phyloP scores from a whole-genome alignment of 64 coral and sea anemone genomes.

The Porites australiensis region DNA sequence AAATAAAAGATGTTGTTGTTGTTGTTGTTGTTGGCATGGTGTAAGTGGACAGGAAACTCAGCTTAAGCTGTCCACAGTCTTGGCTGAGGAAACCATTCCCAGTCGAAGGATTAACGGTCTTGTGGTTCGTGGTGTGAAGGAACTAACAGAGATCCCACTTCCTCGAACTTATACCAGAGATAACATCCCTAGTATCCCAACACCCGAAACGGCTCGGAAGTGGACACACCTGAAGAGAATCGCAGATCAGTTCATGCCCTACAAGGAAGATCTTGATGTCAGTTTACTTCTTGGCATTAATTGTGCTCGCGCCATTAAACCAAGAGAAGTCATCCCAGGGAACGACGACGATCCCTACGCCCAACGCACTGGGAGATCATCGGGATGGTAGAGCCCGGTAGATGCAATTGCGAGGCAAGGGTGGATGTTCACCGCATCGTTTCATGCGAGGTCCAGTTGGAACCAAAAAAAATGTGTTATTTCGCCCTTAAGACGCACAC shows the following conservation, averaged over 20 bases:
- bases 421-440: not conserved
- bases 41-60: not conserved
- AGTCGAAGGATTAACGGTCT: conserved; percentile 24
- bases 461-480: not conserved
- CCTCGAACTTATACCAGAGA: conserved; percentile 24
- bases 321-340: conserved; percentile 53
- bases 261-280: conserved; percentile 31
- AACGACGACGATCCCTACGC: conserved; percentile 59
- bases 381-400: not conserved
- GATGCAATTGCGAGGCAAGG: not conserved
- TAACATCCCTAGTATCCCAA: conserved; percentile 42
- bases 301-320: conserved; percentile 52
- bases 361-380: conserved; percentile 51
- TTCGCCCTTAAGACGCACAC: not conserved
- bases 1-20: too few species aligned
- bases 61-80: not conserved
- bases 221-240: conserved; percentile 50
- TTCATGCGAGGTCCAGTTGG: not conserved
- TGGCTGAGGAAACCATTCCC: not conserved
- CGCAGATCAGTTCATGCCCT: not conserved
- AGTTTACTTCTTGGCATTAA: conserved; percentile 40
- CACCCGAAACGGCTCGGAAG: conserved; percentile 29
- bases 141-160: conserved; percentile 10
- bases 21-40: too few species aligned
- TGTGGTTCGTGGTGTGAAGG: not conserved